Conservation (phyloP, 2,888 invertebrate species). For the Shargacucullia verbasci region DNA sequence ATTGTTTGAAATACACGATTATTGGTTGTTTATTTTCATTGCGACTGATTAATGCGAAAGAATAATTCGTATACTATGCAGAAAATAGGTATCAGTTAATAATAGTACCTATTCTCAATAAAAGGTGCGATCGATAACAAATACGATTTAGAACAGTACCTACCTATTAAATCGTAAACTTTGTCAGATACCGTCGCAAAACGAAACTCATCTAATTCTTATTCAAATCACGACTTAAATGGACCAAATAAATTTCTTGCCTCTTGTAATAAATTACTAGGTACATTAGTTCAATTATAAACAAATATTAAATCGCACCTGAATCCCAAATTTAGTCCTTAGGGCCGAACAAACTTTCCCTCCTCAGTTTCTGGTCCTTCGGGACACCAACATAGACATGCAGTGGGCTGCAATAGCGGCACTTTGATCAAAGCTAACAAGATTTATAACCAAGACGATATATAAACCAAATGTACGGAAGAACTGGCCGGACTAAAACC, state of each 20-base stretch:
- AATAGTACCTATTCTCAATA: neutral
- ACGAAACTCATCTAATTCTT: conserved; percentile 7
- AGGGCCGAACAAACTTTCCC: conserved; percentile 40
- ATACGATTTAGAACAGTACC: too few species aligned
- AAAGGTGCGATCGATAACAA: neutral
- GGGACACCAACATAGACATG: conserved; percentile 32
- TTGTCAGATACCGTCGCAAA: conserved; percentile 2
- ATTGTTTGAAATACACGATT: conserved; percentile 24
- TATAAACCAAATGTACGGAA: conserved; percentile 79
- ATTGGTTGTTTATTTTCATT: conserved; percentile 12
- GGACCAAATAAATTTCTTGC: conserved; percentile 26
- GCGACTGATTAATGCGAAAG: conserved; percentile 5
- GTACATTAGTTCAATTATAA: conserved; percentile 58
- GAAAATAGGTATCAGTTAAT: too few species aligned
- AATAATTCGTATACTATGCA: too few species aligned
- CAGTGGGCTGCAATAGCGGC: conserved; percentile 21
- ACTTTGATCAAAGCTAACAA: conserved; percentile 67
- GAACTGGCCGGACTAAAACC: conserved; percentile 63
- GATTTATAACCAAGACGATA: conserved; percentile 73
- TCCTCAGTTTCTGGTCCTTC: conserved; percentile 38
- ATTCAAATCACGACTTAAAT: conserved; percentile 35
- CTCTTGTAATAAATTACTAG: conserved; percentile 40
- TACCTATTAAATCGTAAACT: neutral
- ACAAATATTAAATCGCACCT: conserved; percentile 60
- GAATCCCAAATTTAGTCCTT: conserved; percentile 55